phyloP scores from a whole-genome alignment of 2,888 invertebrate species.

The Carpatolechia fugitivella region DNA sequence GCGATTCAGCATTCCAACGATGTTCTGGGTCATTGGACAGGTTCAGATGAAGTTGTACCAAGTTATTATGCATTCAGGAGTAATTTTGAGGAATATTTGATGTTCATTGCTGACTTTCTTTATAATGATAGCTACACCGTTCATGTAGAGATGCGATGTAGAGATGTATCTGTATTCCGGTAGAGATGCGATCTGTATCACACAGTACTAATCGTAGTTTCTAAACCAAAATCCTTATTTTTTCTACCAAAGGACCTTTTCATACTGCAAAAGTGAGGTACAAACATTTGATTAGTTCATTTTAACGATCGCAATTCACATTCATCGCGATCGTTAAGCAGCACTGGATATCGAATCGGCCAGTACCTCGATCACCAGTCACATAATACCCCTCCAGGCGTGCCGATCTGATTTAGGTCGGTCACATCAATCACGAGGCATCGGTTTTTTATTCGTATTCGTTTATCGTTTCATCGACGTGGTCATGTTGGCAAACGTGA shows the following conservation, averaged over 20 bases:
- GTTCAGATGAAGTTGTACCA: not conserved
- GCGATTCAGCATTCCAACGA: conserved; percentile 16
- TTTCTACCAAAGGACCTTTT: too few relatives aligned
- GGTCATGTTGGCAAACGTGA: conserved; percentile 5
- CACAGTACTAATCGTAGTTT: too few relatives aligned
- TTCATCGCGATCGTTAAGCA: too few relatives aligned
- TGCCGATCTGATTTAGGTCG: conserved; percentile 36
- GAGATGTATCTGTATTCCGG: too few relatives aligned
- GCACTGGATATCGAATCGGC: not conserved
- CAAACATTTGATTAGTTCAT: too few relatives aligned
- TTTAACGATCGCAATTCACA: too few relatives aligned
- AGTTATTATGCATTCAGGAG: not conserved
- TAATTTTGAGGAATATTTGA: not conserved
- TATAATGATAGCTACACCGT: too few relatives aligned
- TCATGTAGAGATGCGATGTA: too few relatives aligned
- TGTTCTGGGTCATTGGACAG: conserved; percentile 38
- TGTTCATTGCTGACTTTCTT: not conserved
- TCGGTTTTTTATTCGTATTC: conserved; percentile 30
- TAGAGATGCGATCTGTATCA: too few relatives aligned
- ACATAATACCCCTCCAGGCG: conserved; percentile 20
- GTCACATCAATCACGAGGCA: conserved; percentile 42
- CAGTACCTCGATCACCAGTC: not conserved
- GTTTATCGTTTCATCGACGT: conserved; percentile 27
- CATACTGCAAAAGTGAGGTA: too few relatives aligned
- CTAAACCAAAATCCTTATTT: too few relatives aligned